A percentile compares a stretch with the other conserved stretches of the same genome.
phyloP scores from a whole-genome alignment of 2,797 vertebrate species.

The Sebastes cheni region DNA sequence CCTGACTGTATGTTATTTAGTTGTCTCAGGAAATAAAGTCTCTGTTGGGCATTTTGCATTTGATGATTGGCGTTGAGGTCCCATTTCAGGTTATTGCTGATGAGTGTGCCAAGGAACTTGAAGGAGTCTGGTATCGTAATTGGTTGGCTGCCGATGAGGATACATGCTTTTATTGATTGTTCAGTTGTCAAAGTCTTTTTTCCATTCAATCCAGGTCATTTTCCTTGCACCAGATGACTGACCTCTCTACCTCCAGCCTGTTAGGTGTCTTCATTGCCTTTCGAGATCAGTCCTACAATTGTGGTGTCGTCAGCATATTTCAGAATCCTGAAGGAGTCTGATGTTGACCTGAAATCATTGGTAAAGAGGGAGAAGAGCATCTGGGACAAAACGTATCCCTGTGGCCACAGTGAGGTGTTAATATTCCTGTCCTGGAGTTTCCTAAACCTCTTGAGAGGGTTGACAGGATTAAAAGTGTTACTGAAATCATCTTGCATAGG shows the following conservation, averaged over 20 bases:
- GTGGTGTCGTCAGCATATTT: background rate
- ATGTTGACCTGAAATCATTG: background rate
- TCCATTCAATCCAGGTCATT: background rate
- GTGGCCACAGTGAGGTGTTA: background rate
- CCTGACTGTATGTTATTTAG: background rate
- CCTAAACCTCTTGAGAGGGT: background rate
- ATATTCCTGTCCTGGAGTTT: background rate
- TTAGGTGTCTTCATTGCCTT: background rate
- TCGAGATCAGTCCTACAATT: background rate
- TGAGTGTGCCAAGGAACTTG: background rate
- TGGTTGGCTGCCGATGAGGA: background rate
- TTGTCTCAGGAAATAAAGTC: background rate
- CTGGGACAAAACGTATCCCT: background rate
- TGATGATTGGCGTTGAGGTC: background rate
- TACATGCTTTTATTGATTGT: background rate
- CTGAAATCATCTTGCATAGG: too few species aligned
- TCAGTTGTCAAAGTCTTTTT: background rate
- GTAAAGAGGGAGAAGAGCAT: background rate
- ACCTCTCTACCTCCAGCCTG: background rate
- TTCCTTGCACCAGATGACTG: background rate
- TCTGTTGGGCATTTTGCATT: background rate
- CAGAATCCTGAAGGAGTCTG: background rate
- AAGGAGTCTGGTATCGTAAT: background rate
- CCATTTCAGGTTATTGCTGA: background rate
- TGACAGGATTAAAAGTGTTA: background rate